A percentile compares a stretch with the other conserved stretches of the same genome.
phyloP scores from a whole-genome alignment of 2,888 invertebrate species.

The Amphipoea oculea region DNA sequence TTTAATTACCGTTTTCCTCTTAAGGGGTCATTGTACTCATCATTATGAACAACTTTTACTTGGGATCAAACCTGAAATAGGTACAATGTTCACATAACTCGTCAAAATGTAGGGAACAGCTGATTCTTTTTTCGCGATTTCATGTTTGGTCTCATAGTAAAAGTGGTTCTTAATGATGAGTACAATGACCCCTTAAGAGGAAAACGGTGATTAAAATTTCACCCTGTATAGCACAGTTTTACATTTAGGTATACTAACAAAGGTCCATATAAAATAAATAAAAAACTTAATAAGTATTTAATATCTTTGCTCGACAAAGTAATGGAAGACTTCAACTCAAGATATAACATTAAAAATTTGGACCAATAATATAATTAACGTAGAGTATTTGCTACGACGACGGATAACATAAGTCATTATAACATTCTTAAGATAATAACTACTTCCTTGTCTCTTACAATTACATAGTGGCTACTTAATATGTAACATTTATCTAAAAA shows the following conservation, averaged over 20 bases:
- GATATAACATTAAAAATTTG: conserved; percentile 22
- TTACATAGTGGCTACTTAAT: conserved; percentile 49
- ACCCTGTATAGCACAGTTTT: neutral
- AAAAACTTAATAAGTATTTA: conserved; percentile 20
- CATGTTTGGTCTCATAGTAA: too few species aligned
- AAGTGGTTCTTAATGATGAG: too few species aligned
- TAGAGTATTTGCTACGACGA: conserved; percentile 23
- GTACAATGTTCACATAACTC: too few species aligned
- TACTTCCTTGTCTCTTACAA: conserved; percentile 60
- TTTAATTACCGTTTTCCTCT: too few species aligned
- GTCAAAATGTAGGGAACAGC: too few species aligned
- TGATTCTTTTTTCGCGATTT: too few species aligned
- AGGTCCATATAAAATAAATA: neutral
- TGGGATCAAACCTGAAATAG: too few species aligned
- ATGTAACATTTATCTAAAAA: conserved; percentile 48
- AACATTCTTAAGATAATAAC: conserved; percentile 56
- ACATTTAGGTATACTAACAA: neutral
- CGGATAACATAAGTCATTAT: conserved; percentile 38
- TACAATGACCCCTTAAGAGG: too few species aligned
- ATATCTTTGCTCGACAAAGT: conserved; percentile 29
- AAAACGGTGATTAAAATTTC: too few species aligned
- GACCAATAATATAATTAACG: conserved; percentile 8
- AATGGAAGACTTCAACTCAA: conserved; percentile 57
- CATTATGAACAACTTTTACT: too few species aligned
- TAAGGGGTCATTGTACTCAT: too few species aligned